Conservation (phyloP, 2,888 invertebrate species). For the Trissolcus japonicus region DNA sequence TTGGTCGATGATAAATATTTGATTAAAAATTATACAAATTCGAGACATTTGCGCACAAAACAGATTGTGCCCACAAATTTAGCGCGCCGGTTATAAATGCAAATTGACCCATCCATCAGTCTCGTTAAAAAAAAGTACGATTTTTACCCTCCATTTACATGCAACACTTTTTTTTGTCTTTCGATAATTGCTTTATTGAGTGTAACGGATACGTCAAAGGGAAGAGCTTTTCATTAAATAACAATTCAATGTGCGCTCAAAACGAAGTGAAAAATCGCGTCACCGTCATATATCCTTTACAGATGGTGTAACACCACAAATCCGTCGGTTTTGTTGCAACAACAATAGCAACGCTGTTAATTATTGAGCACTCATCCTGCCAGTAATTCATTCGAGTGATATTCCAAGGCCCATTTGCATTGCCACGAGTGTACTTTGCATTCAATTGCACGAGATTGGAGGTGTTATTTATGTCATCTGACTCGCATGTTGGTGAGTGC, state of each 20-base stretch:
- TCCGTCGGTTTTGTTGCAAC: not conserved
- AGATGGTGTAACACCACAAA: not conserved
- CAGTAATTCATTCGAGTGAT: slow-evolving; percentile 34
- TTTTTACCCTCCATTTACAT: not conserved
- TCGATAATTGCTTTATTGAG: slow-evolving; percentile 15
- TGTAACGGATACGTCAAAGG: slow-evolving; percentile 2
- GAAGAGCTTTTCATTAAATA: not conserved
- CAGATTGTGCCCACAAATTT: too few relatives aligned
- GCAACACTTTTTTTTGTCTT: slow-evolving; percentile 4
- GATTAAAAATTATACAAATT: not conserved
- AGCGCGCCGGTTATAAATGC: not conserved
- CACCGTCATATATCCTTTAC: not conserved
- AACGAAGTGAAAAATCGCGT: not conserved
- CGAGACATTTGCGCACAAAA: not conserved
- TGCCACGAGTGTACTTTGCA: slow-evolving; percentile 25
- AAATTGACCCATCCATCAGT: not conserved
- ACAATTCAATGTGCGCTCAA: not conserved
- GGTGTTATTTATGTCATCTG: slow-evolving; percentile 32
- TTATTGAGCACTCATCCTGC: slow-evolving; percentile 12
- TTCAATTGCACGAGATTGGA: slow-evolving; percentile 35
- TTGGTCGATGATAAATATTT: not conserved
- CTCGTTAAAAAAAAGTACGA: not conserved
- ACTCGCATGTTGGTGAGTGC: slow-evolving; percentile 7
- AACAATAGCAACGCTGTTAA: slow-evolving; percentile 25
- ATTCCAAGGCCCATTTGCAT: slow-evolving; percentile 33